phyloP scores from a whole-genome alignment of 2,797 vertebrate species.

The Smutsia temminckii region DNA sequence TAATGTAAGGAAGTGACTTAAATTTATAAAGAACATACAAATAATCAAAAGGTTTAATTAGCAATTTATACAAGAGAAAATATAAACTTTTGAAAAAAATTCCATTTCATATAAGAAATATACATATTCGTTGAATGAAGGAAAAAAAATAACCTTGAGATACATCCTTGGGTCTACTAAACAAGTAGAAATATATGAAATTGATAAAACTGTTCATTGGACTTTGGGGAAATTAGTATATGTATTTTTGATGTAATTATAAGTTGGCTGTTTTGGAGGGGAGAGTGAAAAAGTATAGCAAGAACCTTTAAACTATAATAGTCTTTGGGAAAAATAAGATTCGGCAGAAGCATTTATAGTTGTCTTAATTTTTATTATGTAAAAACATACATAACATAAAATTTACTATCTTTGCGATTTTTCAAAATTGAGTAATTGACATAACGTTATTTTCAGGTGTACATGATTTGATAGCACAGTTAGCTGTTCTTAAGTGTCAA shows the following conservation, averaged over 20 bases:
- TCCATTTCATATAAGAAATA: constrained; percentile 25
- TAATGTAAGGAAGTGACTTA: background rate
- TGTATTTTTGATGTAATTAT: background rate
- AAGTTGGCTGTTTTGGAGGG: background rate
- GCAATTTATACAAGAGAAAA: background rate
- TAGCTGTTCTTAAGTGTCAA: background rate
- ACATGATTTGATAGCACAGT: background rate
- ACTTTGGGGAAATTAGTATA: background rate
- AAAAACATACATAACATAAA: background rate
- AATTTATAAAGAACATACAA: background rate
- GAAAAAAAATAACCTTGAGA: background rate
- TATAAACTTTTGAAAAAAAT: background rate
- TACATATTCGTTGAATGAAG: constrained; percentile 1
- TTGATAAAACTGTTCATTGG: background rate
- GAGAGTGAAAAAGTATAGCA: background rate
- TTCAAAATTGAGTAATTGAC: background rate
- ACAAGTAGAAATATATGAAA: background rate
- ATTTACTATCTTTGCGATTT: background rate
- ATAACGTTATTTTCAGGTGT: background rate
- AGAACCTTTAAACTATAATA: background rate
- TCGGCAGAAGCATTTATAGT: background rate
- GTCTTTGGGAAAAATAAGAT: background rate
- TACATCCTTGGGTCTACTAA: background rate
- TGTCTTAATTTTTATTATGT: background rate
- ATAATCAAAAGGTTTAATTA: background rate